Evolutionary conservation across 2,113 vertebrate genomes (phyloP), one percentile per base, ranked within the genome.

Genomic region (Epinephelus lanceolatus): DNA sequence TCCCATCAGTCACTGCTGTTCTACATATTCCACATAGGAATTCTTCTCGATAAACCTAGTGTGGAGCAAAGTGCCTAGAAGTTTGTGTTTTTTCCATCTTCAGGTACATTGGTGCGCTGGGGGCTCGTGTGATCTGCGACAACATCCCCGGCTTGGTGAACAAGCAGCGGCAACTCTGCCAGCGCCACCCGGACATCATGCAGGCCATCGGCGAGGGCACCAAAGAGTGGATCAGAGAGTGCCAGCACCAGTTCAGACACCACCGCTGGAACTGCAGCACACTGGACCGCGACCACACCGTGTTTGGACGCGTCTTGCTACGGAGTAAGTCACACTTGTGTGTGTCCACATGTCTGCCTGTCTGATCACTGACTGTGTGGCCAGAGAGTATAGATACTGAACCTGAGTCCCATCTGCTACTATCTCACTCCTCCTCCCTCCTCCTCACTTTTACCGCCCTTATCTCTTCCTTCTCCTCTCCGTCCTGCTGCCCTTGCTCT

Each of bases 261-360:
- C 98, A 99, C 88, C 97, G 98, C 88, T 99, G 98, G 98, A 99
- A 99, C 94, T 99, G 98, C 95, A 99, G 97, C 95, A 99, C 98
- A 0, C 91, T 99, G 94, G 98, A 98, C 90, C 96, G 98, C 0
- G 98, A 99, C 92, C 97, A 99, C 94, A 98, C 97, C 0, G 97
- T 99, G 85, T 99, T 99, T 8, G 98, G 98, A 82, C 96, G 98
- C 2, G 97, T 97, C 92, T 96, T 99, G 96, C 96, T 98, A 74
- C 91, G 98, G 95, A 99, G 98, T 99, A 97, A 95, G 98, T 93
- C 63, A 4, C 21, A 42, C 18, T 21, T 71, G 71, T 68, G 67
- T 68, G 67, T 53, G 25, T 71, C 15, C 37, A 12, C 18, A 17
- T 56, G 75, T 75, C 3, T 17, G 12, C 7, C 27, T 45, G 61